phyloP scores from a whole-genome alignment of 2,888 invertebrate species.

The Tetanocera ferruginea region DNA sequence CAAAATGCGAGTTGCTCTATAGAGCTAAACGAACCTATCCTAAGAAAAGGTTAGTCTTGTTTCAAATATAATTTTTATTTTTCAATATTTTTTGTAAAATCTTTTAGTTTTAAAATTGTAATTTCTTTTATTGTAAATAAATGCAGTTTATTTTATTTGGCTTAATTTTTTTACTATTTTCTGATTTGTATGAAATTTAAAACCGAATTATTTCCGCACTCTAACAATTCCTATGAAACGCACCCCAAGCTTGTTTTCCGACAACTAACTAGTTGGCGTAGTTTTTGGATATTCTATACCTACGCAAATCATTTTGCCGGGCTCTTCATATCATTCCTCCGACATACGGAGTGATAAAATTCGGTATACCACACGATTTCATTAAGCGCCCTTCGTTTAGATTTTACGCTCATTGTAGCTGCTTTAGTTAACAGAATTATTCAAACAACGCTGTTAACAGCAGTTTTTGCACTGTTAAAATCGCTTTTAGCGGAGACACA shows the following conservation, averaged over 20 bases:
- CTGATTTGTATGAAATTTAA: not conserved
- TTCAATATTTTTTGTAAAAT: not conserved
- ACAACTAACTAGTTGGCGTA: slow-evolving; percentile 36
- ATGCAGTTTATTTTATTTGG: not conserved
- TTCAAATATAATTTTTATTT: not conserved
- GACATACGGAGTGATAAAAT: slow-evolving; percentile 6
- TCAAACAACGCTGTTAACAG: not conserved
- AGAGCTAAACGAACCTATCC: slow-evolving; percentile 30
- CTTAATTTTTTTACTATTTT: not conserved
- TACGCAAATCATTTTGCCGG: slow-evolving; percentile 5
- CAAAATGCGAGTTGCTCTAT: slow-evolving; percentile 8
- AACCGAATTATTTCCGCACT: not conserved
- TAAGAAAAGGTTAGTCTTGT: slow-evolving; percentile 1
- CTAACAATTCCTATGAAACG: not conserved
- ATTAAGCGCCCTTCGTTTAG: not conserved
- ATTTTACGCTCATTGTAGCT: not conserved
- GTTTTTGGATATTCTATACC: not conserved
- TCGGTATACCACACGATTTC: slow-evolving; percentile 14
- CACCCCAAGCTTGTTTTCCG: slow-evolving; percentile 41
- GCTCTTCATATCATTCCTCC: not conserved
- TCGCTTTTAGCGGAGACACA: not conserved
- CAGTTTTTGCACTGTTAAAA: not conserved
- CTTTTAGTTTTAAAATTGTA: not conserved
- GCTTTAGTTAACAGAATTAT: not conserved
- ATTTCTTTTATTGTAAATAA: not conserved